phyloP scores from a whole-genome alignment of 2,888 invertebrate species.

The Pristionchus arcanus region DNA sequence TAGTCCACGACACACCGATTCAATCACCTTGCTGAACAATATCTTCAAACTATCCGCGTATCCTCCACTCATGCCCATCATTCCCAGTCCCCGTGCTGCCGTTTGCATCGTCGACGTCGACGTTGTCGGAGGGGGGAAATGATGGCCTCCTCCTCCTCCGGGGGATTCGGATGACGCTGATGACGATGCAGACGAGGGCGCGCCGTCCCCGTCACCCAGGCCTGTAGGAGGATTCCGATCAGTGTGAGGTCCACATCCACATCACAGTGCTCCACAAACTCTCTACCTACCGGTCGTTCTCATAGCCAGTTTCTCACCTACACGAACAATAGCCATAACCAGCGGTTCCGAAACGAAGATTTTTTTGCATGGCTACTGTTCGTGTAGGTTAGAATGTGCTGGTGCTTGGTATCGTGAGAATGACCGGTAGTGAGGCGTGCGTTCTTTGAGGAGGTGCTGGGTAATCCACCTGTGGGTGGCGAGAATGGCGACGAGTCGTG shows the following conservation, averaged over 20 bases:
- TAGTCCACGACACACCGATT: not conserved
- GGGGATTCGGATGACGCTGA: not conserved
- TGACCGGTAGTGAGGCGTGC: too few relatives aligned
- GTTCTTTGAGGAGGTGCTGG: too few relatives aligned
- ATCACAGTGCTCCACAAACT: not conserved
- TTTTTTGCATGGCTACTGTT: too few relatives aligned
- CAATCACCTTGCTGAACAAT: not conserved
- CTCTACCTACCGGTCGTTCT: too few relatives aligned
- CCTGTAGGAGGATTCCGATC: not conserved
- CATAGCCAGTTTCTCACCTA: too few relatives aligned
- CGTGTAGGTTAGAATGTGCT: too few relatives aligned
- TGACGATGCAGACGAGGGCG: not conserved
- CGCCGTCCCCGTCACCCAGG: constrained; percentile 16
- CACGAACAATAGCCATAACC: too few relatives aligned
- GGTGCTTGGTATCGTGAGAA: too few relatives aligned
- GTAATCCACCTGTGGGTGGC: not conserved
- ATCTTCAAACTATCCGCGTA: constrained; percentile 46
- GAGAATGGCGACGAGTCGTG: not conserved
- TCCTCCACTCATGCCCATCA: constrained; percentile 41
- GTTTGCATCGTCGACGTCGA: not conserved
- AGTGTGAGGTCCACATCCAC: not conserved
- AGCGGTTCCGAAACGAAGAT: too few relatives aligned
- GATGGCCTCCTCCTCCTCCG: not conserved
- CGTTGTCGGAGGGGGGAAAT: not conserved
- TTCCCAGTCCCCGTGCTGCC: not conserved